Percentiles rank a stretch among this genome's conserved stretches.
Conservation (phyloP, 2,888 invertebrate genomes). For the Cheilosia pagana region DNA sequence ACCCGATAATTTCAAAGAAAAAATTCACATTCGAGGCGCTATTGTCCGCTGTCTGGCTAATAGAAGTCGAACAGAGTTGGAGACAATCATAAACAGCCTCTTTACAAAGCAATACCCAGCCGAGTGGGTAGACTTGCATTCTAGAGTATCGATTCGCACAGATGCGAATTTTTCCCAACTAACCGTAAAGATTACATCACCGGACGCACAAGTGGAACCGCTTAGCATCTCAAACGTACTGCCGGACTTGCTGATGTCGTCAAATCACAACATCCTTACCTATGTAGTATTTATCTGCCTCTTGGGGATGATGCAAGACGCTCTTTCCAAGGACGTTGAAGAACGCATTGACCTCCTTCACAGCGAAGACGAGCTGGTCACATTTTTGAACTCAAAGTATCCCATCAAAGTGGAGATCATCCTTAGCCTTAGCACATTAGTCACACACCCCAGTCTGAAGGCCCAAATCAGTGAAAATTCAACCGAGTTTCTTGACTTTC, state of each 20-base stretch:
- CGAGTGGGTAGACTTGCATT: constrained; percentile 77
- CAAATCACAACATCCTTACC: constrained; percentile 79
- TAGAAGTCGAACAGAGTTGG: constrained; percentile 77
- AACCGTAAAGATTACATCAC: constrained; percentile 76
- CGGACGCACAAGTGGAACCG: constrained; percentile 57
- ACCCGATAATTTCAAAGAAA: constrained; percentile 70
- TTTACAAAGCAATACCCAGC: constrained; percentile 73
- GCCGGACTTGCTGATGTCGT: constrained; percentile 77
- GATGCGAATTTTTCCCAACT: constrained; percentile 50
- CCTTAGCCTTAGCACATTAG: constrained; percentile 79
- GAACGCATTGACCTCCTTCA: constrained; percentile 77
- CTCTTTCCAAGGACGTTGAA: constrained; percentile 29
- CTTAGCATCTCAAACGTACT: constrained; percentile 76
- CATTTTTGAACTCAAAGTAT: constrained; percentile 78
- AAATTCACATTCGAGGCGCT: constrained; percentile 76
- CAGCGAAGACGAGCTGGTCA: constrained; percentile 78
- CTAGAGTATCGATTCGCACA: constrained; percentile 76
- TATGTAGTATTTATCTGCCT: constrained; percentile 80
- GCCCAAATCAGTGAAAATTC: constrained; percentile 79
- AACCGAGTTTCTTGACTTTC: constrained; percentile 78
- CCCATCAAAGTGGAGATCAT: constrained; percentile 79
- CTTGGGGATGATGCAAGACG: constrained; percentile 76
- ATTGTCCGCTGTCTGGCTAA: constrained; percentile 80
- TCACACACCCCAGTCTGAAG: constrained; percentile 80
- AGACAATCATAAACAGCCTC: constrained; percentile 77